A percentile compares a stretch with the other conserved stretches of the same genome.
Conservation (phyloP, 2,113 vertebrate species). For the Passer montanus region DNA sequence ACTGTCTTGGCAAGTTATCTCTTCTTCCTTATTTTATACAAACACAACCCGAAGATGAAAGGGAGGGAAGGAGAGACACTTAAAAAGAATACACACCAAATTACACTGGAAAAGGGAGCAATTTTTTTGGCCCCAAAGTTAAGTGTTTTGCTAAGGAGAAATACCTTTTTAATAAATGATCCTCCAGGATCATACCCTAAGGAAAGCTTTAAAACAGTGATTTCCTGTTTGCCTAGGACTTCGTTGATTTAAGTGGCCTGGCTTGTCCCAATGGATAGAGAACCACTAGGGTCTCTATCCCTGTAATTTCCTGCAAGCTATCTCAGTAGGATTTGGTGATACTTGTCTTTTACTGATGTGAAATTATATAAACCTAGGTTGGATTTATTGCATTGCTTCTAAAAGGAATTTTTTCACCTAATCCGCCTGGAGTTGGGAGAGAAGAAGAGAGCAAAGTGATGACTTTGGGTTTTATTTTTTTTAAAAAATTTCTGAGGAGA, state of each 20-base stretch:
- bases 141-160: constrained; percentile 5
- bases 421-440: not conserved
- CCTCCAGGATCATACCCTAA: not conserved
- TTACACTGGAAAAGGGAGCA: not conserved
- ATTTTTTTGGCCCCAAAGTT: not conserved
- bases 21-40: not conserved
- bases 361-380: constrained; percentile 11
- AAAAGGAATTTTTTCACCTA: constrained; percentile 24
- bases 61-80: not conserved
- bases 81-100: not conserved
- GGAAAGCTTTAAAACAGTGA: constrained; percentile 13
- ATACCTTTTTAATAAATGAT: not conserved
- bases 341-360: not conserved
- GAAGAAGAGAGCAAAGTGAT: not conserved
- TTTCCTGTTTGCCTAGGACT: constrained; percentile 30
- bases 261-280: not conserved
- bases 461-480: not conserved
- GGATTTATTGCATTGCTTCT: constrained; percentile 9
- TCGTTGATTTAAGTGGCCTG: not conserved
- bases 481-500: not conserved
- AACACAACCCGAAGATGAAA: not conserved
- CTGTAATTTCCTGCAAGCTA: constrained; percentile 45
- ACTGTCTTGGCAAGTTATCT: not conserved
- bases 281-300: constrained; percentile 19
- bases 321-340: constrained; percentile 34